A percentile compares a stretch with the other conserved stretches of the same genome.
phyloP scores from a whole-genome alignment of 2,797 vertebrate genomes.

The Rachycentron canadum region DNA sequence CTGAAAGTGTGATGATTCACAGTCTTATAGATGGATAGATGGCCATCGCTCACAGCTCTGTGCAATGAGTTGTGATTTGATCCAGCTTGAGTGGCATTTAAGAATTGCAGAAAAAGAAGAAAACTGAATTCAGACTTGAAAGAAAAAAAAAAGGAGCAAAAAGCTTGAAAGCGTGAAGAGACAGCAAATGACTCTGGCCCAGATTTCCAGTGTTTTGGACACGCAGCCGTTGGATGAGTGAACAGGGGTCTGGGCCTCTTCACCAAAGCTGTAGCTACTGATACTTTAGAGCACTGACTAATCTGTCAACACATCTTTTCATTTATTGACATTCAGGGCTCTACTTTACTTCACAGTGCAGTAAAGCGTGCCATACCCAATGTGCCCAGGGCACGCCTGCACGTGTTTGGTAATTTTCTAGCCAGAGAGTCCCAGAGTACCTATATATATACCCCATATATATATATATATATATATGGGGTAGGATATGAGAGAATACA shows the following conservation, averaged over 20 bases:
- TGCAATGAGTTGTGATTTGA: slow-evolving; percentile 34
- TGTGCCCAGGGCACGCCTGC: not conserved
- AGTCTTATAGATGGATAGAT: slow-evolving; percentile 10
- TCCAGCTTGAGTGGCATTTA: slow-evolving; percentile 13
- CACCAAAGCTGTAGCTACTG: not conserved
- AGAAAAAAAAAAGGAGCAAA: not conserved
- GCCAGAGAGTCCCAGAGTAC: not conserved
- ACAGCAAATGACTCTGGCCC: not conserved
- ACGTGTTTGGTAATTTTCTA: not conserved
- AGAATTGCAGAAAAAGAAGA: not conserved
- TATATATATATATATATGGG: too few relatives aligned
- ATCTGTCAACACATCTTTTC: not conserved
- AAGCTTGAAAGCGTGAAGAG: not conserved
- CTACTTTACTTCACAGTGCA: not conserved
- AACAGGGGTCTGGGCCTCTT: not conserved
- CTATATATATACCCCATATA: too few relatives aligned
- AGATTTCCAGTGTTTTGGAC: not conserved
- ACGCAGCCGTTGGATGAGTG: not conserved
- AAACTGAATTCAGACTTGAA: not conserved
- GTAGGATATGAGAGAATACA: not conserved
- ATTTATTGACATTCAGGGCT: not conserved
- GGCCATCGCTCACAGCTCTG: not conserved
- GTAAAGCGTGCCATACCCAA: not conserved
- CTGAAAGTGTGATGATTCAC: slow-evolving; percentile 25
- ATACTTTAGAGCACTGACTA: not conserved